Base-by-base conservation (phyloP, 1,140 invertebrate genomes). In the Nephila pilipes region DNA sequence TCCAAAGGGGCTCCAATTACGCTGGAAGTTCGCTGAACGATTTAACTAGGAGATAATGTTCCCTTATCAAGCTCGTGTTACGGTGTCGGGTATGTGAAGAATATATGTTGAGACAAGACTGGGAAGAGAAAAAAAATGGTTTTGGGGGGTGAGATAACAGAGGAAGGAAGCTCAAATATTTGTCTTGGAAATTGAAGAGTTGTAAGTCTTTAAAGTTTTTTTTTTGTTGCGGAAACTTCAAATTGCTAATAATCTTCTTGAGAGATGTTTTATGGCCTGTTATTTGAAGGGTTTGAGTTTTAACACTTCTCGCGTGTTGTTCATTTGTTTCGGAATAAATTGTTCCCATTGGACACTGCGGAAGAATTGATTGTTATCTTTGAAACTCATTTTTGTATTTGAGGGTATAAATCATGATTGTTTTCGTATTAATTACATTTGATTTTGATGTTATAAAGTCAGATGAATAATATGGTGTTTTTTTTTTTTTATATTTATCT, bases 21-120 rank as follows among this genome's bases (percentile, higher is more conserved):
- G n/a, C 22, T 83, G 81, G 81, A 83, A 83, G 81, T 83, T 83
- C 81, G 81, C 81, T 83, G 81, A 83, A 83, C 81, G 81, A 54
- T 83, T 83, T 83, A 83, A 83, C 81, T 55, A 83, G 81, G 81
- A 57, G 38, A 83, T 54, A 83, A 83, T 83, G 81, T 57, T 55
- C 46, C 81, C 38, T 83, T 83, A 54, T 55, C 46, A 25, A 22
- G 81, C 46, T 83, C 38, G 38, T 29, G 81, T 83, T 83, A 83
- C 81, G 46, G 81, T 25, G 46, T 29, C 36, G 10, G 69, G 69
- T 79, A 79, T 18, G 29, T 55, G 46, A 29, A 16, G 38, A 54
- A 81, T 36, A 55, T 81, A 55, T 81, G 80, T 81, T 81, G 8
- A 55, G 54, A 83, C 81, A 75, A 36, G 69, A 69, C 25, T 25